These are phyloP conservation scores for Aphidoletes aphidimyza DNA, from an alignment of 2,888 invertebrate species.

Conservation along the genomic window DNA sequence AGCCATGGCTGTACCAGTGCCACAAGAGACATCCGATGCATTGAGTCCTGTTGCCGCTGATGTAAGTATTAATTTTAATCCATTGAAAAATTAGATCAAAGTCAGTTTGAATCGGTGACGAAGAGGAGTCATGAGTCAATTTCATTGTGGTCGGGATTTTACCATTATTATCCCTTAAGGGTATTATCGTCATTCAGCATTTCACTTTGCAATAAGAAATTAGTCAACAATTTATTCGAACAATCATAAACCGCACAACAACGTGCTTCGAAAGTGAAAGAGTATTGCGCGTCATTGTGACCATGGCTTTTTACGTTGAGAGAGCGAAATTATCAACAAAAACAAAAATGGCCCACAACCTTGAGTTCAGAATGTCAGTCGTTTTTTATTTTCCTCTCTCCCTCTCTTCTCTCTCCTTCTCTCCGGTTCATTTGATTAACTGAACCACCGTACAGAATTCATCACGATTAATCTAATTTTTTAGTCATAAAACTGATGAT, in stretches of 20 bases:
- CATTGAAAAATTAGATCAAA: background rate
- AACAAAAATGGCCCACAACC: conserved; percentile 35
- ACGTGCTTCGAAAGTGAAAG: background rate
- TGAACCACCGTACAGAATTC: background rate
- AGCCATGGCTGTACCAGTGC: background rate
- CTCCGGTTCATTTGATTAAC: background rate
- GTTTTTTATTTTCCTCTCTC: background rate
- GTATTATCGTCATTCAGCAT: too few relatives aligned
- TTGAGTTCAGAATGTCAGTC: conserved; percentile 10
- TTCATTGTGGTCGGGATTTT: background rate
- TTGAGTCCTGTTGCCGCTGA: background rate
- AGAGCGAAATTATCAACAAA: conserved; percentile 10
- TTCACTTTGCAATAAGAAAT: too few relatives aligned
- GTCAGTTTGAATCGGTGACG: too few relatives aligned
- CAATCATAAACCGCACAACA: background rate
- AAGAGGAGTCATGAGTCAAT: too few relatives aligned
- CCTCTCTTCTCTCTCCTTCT: background rate
- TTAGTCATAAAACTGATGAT: background rate
- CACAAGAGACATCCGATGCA: background rate
- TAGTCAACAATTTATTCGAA: too few relatives aligned
- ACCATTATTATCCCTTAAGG: background rate
- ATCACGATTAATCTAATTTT: background rate
- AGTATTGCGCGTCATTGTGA: background rate
- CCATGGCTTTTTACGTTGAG: background rate
- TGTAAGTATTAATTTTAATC: background rate